These are phyloP conservation scores for Phodopus roborovskii DNA, from an alignment of 2,113 vertebrate genomes.

Conservation along the genomic window DNA sequence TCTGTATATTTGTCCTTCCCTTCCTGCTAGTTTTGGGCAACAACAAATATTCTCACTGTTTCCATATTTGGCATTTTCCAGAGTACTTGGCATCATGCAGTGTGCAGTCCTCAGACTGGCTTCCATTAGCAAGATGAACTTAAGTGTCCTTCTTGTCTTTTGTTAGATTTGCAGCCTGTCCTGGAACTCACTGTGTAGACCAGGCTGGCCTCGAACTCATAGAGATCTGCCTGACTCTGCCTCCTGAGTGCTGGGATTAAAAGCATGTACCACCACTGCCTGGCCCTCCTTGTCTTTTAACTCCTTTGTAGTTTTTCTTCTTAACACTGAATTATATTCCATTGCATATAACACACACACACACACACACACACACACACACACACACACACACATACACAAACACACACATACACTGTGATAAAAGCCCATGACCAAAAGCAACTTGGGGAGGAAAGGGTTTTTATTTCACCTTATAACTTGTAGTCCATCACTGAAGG, in stretches of 20 bases:
- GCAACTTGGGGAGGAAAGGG: too few species aligned
- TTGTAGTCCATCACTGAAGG: not conserved
- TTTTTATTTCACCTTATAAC: not conserved
- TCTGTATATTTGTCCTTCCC: not conserved
- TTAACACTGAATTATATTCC: not conserved
- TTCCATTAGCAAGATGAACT: not conserved
- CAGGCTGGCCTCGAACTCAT: too few species aligned
- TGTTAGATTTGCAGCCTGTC: too few species aligned
- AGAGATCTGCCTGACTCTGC: too few species aligned
- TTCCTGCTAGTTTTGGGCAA: not conserved
- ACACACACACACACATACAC: too few species aligned
- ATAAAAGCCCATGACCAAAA: not conserved
- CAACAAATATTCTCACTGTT: not conserved
- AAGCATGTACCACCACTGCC: too few species aligned
- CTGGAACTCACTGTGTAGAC: too few species aligned
- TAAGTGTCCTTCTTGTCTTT: constrained; percentile 9
- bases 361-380: too few species aligned
- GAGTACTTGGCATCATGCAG: not conserved
- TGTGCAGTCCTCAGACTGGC: not conserved
- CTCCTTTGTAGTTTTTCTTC: not conserved
- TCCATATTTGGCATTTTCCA: not conserved
- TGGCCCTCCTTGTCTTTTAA: not conserved
- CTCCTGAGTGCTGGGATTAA: too few species aligned
- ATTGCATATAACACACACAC: not conserved
- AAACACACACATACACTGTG: not conserved